These are phyloP conservation scores for Eudemis profundana DNA, from an alignment of 2,888 invertebrate genomes.

Conservation along the genomic window DNA sequence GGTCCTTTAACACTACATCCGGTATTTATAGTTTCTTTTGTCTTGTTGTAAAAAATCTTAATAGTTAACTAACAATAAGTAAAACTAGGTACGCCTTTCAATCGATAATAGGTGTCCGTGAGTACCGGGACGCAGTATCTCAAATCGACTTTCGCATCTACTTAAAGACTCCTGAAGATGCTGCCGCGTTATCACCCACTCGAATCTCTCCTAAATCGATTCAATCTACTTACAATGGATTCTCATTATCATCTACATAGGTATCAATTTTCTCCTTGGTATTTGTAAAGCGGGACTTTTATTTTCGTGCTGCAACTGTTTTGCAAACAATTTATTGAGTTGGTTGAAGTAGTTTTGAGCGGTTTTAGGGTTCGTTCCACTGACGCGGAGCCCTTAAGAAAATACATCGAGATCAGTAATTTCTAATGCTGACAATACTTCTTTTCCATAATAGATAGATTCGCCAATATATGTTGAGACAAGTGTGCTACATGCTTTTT, in stretches of 20 bases:
- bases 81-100: background rate
- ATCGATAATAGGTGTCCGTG: background rate
- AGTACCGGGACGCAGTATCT: constrained; percentile 13
- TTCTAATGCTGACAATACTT: no score
- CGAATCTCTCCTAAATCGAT: constrained; percentile 46
- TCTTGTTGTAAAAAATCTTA: no score
- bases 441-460: no score
- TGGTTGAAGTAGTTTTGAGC: background rate
- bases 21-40: no score
- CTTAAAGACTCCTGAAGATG: constrained; percentile 27
- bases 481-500: no score
- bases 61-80: no score
- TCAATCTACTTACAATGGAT: constrained; percentile 45
- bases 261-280: constrained; percentile 35
- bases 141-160: constrained; percentile 18
- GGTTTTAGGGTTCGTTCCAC: background rate
- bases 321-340: background rate
- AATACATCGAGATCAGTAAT: no score
- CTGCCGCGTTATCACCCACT: constrained; percentile 38
- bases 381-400: no score
- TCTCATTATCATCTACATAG: constrained; percentile 44
- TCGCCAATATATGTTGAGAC: no score
- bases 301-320: background rate
- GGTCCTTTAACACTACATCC: no score
- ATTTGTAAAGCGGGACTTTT: constrained; percentile 7